phyloP scores from a whole-genome alignment of 1,140 invertebrate species.

The Bradysia coprophila region DNA sequence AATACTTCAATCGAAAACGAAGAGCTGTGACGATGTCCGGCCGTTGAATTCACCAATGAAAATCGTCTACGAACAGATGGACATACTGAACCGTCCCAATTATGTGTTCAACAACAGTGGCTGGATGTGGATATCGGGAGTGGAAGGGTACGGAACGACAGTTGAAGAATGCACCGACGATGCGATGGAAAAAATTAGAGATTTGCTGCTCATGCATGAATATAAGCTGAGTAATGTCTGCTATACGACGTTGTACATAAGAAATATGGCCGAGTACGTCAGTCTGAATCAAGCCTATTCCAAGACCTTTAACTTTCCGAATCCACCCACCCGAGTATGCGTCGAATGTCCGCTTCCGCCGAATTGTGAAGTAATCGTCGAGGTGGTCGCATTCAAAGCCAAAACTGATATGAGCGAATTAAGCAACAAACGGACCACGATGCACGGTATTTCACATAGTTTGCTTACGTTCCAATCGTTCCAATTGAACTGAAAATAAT shows the following conservation, averaged over 20 bases:
- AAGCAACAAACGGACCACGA: constrained; percentile 27
- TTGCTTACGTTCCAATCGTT: too few species aligned
- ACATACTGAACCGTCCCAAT: constrained; percentile 25
- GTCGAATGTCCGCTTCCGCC: constrained; percentile 58
- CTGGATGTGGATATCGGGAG: constrained; percentile 65
- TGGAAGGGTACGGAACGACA: constrained; percentile 30
- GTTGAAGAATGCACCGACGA: constrained; percentile 15
- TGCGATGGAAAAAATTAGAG: constrained; percentile 12
- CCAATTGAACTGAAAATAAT: too few species aligned
- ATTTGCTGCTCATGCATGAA: background rate
- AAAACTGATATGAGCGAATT: background rate
- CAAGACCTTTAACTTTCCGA: constrained; percentile 50
- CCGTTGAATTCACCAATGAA: constrained; percentile 10
- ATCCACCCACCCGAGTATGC: constrained; percentile 77
- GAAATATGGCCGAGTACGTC: constrained; percentile 60
- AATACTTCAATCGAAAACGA: constrained; percentile 6
- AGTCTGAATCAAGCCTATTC: constrained; percentile 61
- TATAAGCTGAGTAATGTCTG: constrained; percentile 49
- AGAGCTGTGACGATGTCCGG: background rate
- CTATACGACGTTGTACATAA: constrained; percentile 62
- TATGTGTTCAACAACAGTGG: constrained; percentile 45
- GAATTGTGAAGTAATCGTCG: constrained; percentile 54
- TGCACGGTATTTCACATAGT: constrained; percentile 39
- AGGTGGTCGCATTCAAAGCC: constrained; percentile 48
- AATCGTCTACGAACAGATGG: constrained; percentile 20